These are phyloP conservation scores for Scomber japonicus DNA, from an alignment of 2,113 vertebrate genomes.

Conservation along the genomic window DNA sequence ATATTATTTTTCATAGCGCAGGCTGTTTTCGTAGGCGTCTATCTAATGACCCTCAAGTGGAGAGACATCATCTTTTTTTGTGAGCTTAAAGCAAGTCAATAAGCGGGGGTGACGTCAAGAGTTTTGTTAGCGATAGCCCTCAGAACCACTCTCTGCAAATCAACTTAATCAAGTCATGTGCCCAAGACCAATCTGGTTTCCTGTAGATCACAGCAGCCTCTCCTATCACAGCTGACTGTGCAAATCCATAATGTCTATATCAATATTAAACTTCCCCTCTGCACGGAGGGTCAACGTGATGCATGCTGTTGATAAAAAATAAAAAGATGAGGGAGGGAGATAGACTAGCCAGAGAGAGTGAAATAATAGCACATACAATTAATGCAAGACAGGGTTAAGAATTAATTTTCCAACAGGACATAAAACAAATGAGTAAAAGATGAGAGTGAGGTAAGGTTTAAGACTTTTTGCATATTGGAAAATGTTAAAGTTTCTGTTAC, in stretches of 20 bases:
- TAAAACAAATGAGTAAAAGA: too few species aligned
- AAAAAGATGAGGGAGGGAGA: not conserved
- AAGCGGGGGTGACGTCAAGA: slow-evolving; percentile 19
- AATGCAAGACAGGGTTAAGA: not conserved
- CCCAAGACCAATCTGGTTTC: slow-evolving; percentile 34
- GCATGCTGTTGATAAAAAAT: slow-evolving; percentile 3
- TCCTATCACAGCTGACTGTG: slow-evolving; percentile 47
- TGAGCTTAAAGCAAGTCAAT: slow-evolving; percentile 14
- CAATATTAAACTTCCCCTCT: slow-evolving; percentile 14
- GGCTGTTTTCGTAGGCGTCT: not conserved
- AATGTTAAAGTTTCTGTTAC: not conserved
- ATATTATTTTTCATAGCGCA: not conserved
- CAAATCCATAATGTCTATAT: slow-evolving; percentile 39
- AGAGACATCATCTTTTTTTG: slow-evolving; percentile 9
- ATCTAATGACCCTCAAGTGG: not conserved
- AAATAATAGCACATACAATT: not conserved
- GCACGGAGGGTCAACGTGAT: slow-evolving; percentile 4
- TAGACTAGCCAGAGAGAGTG: not conserved
- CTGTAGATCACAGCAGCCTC: slow-evolving; percentile 23
- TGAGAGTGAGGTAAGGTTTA: not conserved
- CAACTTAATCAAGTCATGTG: slow-evolving; percentile 58
- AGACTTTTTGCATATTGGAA: not conserved
- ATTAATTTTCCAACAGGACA: not conserved
- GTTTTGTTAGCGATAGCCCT: slow-evolving; percentile 25
- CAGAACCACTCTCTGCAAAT: slow-evolving; percentile 25